These are phyloP conservation scores for Arothron firmamentum DNA, from an alignment of 2,113 vertebrate species.

Conservation along the genomic window DNA sequence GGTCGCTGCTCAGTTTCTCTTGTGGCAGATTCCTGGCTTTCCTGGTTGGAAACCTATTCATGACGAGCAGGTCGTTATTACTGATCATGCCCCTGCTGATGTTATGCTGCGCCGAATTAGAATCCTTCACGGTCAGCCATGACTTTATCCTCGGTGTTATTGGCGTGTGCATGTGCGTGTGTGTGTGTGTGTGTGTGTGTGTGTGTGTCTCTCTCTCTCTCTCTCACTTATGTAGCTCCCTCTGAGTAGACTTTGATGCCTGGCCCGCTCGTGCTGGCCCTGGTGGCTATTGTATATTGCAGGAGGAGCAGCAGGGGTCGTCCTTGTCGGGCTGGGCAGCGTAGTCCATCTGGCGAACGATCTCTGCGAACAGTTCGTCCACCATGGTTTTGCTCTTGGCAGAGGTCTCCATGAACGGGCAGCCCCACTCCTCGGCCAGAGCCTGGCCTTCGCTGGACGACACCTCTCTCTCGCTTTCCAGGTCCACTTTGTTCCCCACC, in stretches of 20 bases:
- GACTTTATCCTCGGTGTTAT: conserved; percentile 40
- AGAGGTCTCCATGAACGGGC: conserved; percentile 99
- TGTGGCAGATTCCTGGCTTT: conserved; percentile 48
- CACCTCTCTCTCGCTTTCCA: conserved; percentile 96
- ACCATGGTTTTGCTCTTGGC: conserved; percentile 99
- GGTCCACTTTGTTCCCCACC: conserved; percentile 98
- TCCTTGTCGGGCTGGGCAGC: conserved; percentile 98
- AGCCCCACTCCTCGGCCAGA: conserved; percentile 97
- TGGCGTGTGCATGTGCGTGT: conserved; percentile 44
- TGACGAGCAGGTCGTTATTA: conserved; percentile 51
- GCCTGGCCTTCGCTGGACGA: conserved; percentile 91
- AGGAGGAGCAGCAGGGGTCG: conserved; percentile 96
- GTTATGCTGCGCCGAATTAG: conserved; percentile 57
- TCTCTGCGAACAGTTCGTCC: conserved; percentile 98
- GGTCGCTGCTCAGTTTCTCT: conserved; percentile 59
- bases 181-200: conserved; percentile 41
- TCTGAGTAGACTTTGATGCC: conserved; percentile 25
- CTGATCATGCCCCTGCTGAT: conserved; percentile 51
- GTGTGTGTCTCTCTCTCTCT: conserved; percentile 43
- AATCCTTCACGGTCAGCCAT: conserved; percentile 55
- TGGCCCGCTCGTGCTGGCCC: conserved; percentile 23
- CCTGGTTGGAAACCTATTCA: conserved; percentile 45
- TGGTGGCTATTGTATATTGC: conserved; percentile 94
- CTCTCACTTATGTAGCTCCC: conserved; percentile 38
- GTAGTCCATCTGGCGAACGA: conserved; percentile 99